Base-by-base conservation (phyloP, 2,797 vertebrate species). In the Enteromius paludinosus region DNA sequence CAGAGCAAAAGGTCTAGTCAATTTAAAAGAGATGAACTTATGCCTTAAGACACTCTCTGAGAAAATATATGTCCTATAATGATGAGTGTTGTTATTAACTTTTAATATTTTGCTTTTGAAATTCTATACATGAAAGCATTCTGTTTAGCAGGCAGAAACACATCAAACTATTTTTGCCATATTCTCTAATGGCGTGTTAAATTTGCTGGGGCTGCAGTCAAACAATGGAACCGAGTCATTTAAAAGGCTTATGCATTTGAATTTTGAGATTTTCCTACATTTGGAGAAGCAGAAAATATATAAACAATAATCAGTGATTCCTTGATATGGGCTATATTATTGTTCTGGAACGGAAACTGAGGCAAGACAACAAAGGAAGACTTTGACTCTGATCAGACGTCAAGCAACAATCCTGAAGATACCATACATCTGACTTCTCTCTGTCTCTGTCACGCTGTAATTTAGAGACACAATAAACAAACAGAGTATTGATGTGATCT, bases 151-250 rank as follows among this genome's bases (percentile, higher is more conserved):
- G 35, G 33, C 54, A 75, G 12, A 75, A 75, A 59, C 14, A 59
- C 72, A 75, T 59, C 15, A 56, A 41, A 41, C 54, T 17, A 25
- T 23, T 11, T 9, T 6, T 9, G 33, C 41, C 5, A 7, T n/a
- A 41, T 59, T 59, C 14, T 75, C 35, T 59, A 41, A 75, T 59
- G 72, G n/a, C 10, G 7, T 74, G 33, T 59, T 59, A 75, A 41
- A 75, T 75, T 75, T 28, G 71, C 52, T 59, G 33, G 20, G 52
- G n/a, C 52, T 41, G 52, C 72, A 59, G 33, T 75, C 52, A 49
- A 41, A 38, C n/a, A 41, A 59, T 0, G 4, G 35, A 75, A 75
- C 35, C 17, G 59, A 75, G 54, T 59, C 1, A 59, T 75, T 41
- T 75, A 56, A 74, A 25, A 72, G 1, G 52, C 33, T 23, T 23